Percentiles rank a stretch among this genome's conserved stretches.
phyloP scores from a whole-genome alignment of 2,797 vertebrate species.

The Crocidura indochinensis region DNA sequence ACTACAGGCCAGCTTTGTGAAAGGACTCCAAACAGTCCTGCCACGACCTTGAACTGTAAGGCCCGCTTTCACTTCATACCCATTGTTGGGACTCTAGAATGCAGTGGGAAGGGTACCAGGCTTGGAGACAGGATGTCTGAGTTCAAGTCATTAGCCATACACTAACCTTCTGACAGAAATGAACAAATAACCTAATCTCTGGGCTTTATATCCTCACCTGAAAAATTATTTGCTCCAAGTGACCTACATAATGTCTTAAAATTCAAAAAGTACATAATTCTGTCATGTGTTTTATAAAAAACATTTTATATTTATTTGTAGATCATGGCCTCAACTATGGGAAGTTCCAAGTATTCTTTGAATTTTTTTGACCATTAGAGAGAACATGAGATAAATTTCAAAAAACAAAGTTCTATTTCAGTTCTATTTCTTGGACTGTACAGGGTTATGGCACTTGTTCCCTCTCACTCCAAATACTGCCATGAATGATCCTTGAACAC shows the following conservation, averaged over 20 bases:
- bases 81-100: constrained; percentile 67
- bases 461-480: too few species aligned
- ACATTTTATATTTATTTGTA: background rate
- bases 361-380: background rate
- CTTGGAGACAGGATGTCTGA: constrained; percentile 66
- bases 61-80: constrained; percentile 44
- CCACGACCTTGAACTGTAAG: constrained; percentile 69
- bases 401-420: background rate
- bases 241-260: background rate
- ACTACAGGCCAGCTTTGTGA: constrained; percentile 30
- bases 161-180: background rate
- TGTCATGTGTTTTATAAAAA: background rate
- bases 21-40: constrained; percentile 29
- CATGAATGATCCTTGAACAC: too few species aligned
- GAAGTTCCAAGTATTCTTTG: background rate
- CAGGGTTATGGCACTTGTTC: too few species aligned
- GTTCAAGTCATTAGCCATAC: background rate
- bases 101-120: background rate
- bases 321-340: background rate
- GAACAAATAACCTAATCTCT: constrained; percentile 13
- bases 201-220: background rate
- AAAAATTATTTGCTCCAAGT: constrained; percentile 30
- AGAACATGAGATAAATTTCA: constrained; percentile 15
- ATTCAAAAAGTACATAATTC: background rate
- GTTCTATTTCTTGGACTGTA: too few species aligned